Conservation (phyloP, 2,113 vertebrate species). For the Eonycteris spelaea region DNA sequence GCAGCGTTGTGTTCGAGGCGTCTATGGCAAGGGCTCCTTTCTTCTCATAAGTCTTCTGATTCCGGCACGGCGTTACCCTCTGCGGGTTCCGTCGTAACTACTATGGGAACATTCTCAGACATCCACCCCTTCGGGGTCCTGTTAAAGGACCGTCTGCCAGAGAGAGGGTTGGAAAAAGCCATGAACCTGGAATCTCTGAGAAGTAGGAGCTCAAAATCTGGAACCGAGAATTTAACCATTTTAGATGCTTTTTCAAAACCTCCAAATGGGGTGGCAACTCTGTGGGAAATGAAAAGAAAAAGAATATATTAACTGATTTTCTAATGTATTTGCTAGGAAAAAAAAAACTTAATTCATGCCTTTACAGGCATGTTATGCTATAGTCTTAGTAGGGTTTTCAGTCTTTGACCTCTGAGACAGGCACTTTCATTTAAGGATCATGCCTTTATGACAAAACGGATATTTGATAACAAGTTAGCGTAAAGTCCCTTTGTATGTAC, state of each 20-base stretch:
- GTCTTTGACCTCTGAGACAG: not conserved
- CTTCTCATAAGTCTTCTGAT: constrained; percentile 94
- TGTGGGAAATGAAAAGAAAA: constrained; percentile 78
- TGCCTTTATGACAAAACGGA: not conserved
- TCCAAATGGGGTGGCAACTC: constrained; percentile 95
- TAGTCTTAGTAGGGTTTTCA: not conserved
- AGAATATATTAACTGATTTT: not conserved
- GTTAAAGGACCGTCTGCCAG: constrained; percentile 92
- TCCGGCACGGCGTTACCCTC: constrained; percentile 86
- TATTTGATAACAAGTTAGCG: not conserved
- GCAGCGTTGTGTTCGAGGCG: not conserved
- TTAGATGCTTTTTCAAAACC: constrained; percentile 91
- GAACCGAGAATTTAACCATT: constrained; percentile 85
- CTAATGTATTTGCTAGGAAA: not conserved
- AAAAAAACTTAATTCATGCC: not conserved
- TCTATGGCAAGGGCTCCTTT: not conserved
- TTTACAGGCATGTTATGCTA: not conserved
- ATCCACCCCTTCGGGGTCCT: constrained; percentile 94
- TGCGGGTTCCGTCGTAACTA: constrained; percentile 79
- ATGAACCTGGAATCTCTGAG: constrained; percentile 84
- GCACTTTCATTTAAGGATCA: not conserved
- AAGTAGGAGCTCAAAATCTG: constrained; percentile 86
- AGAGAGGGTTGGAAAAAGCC: constrained; percentile 82
- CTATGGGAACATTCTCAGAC: constrained; percentile 79
- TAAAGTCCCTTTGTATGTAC: not conserved